Percentiles rank a stretch among this genome's conserved stretches.
Conservation (phyloP, 37 sponge, comb jelly and placozoan species). For the Petrosia ficiformis region DNA sequence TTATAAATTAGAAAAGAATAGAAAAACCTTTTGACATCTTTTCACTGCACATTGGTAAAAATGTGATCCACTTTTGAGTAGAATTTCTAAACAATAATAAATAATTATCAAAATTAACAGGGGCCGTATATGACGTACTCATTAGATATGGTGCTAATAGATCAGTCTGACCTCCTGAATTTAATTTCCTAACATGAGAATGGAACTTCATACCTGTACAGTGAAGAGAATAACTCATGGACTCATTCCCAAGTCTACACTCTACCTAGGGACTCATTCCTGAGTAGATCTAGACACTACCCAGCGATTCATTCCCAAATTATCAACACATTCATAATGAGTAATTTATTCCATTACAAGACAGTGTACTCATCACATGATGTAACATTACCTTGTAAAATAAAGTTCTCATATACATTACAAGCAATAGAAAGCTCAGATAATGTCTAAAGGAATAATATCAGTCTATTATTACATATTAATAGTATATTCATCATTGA, state of each 20-base stretch:
- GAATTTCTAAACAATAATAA: background rate
- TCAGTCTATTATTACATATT: background rate
- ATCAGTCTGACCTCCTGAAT: background rate
- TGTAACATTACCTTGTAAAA: no score
- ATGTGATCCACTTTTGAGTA: background rate
- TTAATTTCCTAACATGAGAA: constrained; percentile 19
- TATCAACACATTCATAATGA: no score
- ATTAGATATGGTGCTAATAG: constrained; percentile 5
- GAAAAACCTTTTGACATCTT: no score
- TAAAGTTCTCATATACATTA: constrained; percentile 48
- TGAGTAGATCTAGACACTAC: no score
- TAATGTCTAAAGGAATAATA: constrained; percentile 5
- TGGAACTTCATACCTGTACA: constrained; percentile 51
- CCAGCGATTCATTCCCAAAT: no score
- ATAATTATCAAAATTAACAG: background rate
- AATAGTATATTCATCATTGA: no score
- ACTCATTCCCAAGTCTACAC: no score
- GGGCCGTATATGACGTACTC: background rate
- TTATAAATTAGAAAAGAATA: no score
- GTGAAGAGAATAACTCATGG: no score
- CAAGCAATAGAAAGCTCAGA: constrained; percentile 22
- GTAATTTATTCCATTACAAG: no score
- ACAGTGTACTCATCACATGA: no score
- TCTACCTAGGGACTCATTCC: no score
- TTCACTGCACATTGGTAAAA: background rate